Evolutionary conservation across 2,113 vertebrate genomes (phyloP).

Genomic region (Antechinus stuartii): DNA sequence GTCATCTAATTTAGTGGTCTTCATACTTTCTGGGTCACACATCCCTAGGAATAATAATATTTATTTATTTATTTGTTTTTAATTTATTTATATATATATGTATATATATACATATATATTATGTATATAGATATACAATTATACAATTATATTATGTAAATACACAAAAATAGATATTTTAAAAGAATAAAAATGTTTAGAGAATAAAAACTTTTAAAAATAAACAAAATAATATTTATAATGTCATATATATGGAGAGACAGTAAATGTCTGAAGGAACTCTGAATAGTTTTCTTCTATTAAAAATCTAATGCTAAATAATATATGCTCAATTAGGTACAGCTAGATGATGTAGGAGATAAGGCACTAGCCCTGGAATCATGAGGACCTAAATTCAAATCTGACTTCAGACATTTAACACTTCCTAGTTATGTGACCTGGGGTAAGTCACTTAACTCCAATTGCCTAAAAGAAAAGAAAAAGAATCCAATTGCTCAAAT

Average conservation of each 20-base stretch:
- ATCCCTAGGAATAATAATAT: neutral
- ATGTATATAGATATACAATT: neutral
- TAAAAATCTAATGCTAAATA: neutral
- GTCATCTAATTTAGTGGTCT: neutral
- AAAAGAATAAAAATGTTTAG: neutral
- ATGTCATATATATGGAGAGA: neutral
- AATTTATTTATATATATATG: too few species aligned
- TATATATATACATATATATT: neutral
- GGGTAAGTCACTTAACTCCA: too few species aligned
- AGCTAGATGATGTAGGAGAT: too few species aligned
- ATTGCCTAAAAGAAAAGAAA: too few species aligned
- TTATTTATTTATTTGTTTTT: neutral
- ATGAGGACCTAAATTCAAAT: too few species aligned
- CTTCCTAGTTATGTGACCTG: too few species aligned
- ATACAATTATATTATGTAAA: neutral
- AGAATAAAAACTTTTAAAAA: neutral
- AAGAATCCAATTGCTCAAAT: neutral
- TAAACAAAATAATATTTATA: neutral
- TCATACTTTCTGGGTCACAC: neutral
- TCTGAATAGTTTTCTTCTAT: neutral
- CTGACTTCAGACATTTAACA: too few species aligned
- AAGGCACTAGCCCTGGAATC: too few species aligned
- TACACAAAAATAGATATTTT: neutral
- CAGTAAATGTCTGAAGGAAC: neutral
- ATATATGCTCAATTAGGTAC: neutral